Percentiles rank a stretch among this genome's conserved stretches.
These are phyloP conservation scores for Suricata suricatta DNA, from an alignment of 2,113 vertebrate genomes.

Conservation along the genomic window DNA sequence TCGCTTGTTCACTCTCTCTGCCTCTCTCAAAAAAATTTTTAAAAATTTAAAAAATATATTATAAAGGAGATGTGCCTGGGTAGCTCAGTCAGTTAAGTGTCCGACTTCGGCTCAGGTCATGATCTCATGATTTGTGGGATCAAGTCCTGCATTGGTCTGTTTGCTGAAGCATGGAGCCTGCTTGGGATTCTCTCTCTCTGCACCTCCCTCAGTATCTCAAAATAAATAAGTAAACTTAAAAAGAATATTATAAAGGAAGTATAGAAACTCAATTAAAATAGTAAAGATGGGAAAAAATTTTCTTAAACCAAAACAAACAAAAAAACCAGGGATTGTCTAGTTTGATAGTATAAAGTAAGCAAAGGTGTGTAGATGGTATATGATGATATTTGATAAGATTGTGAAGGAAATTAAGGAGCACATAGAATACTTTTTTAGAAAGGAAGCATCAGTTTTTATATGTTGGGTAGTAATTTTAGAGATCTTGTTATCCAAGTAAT, in stretches of 20 bases:
- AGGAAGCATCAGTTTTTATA: conserved; percentile 13
- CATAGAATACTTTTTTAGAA: neutral
- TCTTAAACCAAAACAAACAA: conserved; percentile 6
- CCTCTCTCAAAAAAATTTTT: too few relatives aligned
- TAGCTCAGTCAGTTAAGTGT: too few relatives aligned
- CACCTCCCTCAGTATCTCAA: too few relatives aligned
- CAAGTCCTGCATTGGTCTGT: too few relatives aligned
- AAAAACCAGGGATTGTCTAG: neutral
- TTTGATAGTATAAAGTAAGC: conserved; percentile 3
- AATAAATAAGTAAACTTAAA: too few relatives aligned
- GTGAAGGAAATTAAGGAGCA: neutral
- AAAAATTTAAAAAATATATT: too few relatives aligned
- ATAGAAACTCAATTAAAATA: neutral
- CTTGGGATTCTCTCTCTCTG: too few relatives aligned
- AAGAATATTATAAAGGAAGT: neutral
- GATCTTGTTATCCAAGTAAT: neutral
- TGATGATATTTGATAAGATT: neutral
- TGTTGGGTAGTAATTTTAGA: conserved; percentile 9
- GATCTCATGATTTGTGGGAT: too few relatives aligned
- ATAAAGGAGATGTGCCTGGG: too few relatives aligned
- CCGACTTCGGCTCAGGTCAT: too few relatives aligned
- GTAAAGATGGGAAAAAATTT: neutral
- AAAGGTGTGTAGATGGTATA: neutral
- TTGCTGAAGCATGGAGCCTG: too few relatives aligned
- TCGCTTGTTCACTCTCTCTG: too few relatives aligned